Percentiles rank a stretch among this genome's conserved stretches.
phyloP scores from a whole-genome alignment of 2,113 vertebrate genomes.

The Zosterops japonicus region DNA sequence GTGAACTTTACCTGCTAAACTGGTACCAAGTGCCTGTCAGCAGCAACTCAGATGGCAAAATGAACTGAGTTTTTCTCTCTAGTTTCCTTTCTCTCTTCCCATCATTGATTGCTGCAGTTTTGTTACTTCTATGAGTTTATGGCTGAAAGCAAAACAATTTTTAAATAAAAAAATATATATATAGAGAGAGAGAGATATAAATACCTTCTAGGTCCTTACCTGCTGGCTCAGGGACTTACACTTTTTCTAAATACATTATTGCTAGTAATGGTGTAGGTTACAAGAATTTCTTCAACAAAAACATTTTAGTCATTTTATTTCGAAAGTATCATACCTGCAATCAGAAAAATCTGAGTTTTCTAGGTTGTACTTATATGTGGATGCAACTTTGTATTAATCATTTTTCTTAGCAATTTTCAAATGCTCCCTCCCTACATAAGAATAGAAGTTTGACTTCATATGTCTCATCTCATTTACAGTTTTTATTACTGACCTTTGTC shows the following conservation, averaged over 20 bases:
- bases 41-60: neutral
- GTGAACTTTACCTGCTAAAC: neutral
- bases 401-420: neutral
- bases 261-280: neutral
- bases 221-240: constrained; percentile 38
- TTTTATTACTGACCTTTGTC: neutral
- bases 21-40: neutral
- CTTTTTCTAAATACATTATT: constrained; percentile 7
- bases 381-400: neutral
- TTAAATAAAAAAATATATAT: neutral
- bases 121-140: neutral
- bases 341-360: neutral
- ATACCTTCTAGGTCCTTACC: neutral
- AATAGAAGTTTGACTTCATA: neutral
- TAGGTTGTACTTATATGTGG: neutral
- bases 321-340: neutral
- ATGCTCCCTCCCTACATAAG: neutral
- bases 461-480: neutral
- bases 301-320: neutral
- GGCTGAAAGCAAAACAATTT: neutral
- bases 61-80: neutral
- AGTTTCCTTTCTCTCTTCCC: neutral
- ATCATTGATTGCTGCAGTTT: neutral
- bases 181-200: neutral
- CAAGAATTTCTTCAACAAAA: neutral